Evolutionary conservation across 2,113 vertebrate genomes (phyloP).

Genomic region (Dromiciops gliroides): DNA sequence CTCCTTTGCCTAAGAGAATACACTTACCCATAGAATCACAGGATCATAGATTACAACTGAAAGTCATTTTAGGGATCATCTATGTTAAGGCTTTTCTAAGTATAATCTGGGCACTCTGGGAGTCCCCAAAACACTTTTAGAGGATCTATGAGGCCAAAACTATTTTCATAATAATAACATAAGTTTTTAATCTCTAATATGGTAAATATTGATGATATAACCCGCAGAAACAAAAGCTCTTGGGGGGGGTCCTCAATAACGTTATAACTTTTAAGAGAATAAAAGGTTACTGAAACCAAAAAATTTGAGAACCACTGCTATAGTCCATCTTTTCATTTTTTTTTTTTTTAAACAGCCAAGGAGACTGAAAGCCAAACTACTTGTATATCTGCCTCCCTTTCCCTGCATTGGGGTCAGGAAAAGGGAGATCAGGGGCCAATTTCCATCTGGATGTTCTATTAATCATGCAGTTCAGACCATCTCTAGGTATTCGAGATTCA

Average conservation of each 20-base stretch:
- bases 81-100: not conserved
- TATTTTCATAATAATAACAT: not conserved
- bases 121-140: not conserved
- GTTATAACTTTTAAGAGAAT: not conserved
- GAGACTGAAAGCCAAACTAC: not conserved
- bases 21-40: not conserved
- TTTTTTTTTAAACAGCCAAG: not conserved
- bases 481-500: not conserved
- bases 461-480: not conserved
- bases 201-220: not conserved
- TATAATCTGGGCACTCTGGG: not conserved
- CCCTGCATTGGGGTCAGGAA: not conserved
- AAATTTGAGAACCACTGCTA: not conserved
- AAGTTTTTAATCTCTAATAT: not conserved
- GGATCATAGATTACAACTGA: not conserved
- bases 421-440: not conserved
- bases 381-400: not conserved
- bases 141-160: not conserved
- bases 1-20: not conserved
- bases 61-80: not conserved
- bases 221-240: not conserved
- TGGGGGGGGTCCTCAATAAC: not conserved
- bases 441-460: conserved; percentile 27
- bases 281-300: not conserved
- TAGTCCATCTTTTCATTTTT: not conserved